phyloP scores from a whole-genome alignment of 2,888 invertebrate species.

The Melanotus villosus region DNA sequence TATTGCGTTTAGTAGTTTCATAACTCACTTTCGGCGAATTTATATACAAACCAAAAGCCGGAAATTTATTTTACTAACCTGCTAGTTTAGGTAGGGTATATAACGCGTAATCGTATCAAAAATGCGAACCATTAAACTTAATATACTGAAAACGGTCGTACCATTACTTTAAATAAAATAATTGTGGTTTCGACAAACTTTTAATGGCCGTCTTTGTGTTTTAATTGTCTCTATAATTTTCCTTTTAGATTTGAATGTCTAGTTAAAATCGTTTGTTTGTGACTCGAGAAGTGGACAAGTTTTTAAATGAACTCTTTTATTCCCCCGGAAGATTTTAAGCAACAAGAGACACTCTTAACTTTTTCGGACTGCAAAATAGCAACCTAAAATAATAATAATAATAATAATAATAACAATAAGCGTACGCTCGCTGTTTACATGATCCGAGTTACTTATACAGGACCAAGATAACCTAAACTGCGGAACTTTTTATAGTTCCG shows the following conservation, averaged over 20 bases:
- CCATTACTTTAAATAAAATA: slow-evolving; percentile 40
- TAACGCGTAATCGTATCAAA: slow-evolving; percentile 31
- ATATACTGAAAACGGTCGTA: slow-evolving; percentile 34
- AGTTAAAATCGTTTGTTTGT: slow-evolving; percentile 40
- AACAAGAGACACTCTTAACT: slow-evolving; percentile 28
- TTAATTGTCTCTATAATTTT: slow-evolving; percentile 45
- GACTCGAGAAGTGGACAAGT: slow-evolving; percentile 39
- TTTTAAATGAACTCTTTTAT: slow-evolving; percentile 39
- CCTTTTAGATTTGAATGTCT: slow-evolving; percentile 39
- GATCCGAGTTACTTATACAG: slow-evolving; percentile 23
- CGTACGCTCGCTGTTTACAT: slow-evolving; percentile 37
- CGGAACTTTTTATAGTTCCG: slow-evolving; percentile 45
- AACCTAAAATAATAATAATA: slow-evolving; percentile 30
- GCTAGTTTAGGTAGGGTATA: slow-evolving; percentile 21
- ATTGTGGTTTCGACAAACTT: slow-evolving; percentile 45
- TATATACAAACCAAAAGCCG: slow-evolving; percentile 23
- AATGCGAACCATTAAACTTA: slow-evolving; percentile 33
- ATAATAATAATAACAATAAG: no score
- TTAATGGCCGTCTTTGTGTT: slow-evolving; percentile 44
- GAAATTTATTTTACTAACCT: slow-evolving; percentile 27
- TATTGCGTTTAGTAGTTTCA: slow-evolving; percentile 38
- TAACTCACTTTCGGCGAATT: slow-evolving; percentile 36
- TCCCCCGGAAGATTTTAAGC: slow-evolving; percentile 29
- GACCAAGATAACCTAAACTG: slow-evolving; percentile 35
- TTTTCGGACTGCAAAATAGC: slow-evolving; percentile 20